Percentiles rank a stretch among this genome's conserved stretches.
Evolutionary conservation across 1,140 invertebrate species (phyloP).

Genomic region (Hylaeus anthracinus): DNA sequence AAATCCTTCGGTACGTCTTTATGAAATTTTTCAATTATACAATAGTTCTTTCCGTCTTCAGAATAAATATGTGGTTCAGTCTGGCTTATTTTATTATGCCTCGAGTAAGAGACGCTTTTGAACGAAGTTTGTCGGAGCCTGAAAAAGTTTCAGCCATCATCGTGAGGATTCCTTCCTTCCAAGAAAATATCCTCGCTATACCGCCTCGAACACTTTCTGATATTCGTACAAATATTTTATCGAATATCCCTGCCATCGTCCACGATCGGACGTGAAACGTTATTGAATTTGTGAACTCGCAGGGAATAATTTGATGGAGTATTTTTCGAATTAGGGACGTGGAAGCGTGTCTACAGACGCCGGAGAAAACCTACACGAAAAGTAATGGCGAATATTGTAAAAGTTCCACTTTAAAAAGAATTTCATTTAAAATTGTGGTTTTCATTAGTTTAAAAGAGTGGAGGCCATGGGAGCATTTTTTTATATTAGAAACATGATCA

Average conservation of each 20-base stretch:
- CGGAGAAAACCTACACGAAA: neutral
- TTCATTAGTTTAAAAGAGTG: no score
- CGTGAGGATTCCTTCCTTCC: neutral
- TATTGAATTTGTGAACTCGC: constrained; percentile 29
- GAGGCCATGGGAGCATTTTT: no score
- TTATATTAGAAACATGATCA: no score
- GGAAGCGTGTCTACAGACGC: neutral
- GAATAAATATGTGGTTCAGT: neutral
- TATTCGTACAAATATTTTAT: constrained; percentile 46
- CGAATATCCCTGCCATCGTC: neutral
- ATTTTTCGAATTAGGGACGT: constrained; percentile 8
- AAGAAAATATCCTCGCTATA: constrained; percentile 23
- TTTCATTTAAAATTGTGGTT: no score
- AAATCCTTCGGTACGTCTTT: neutral
- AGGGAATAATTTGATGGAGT: constrained; percentile 4
- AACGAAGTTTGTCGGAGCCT: neutral
- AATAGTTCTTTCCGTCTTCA: neutral
- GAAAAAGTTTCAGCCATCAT: constrained; percentile 1
- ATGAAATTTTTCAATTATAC: neutral
- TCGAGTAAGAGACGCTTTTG: neutral
- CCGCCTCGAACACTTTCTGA: constrained; percentile 10
- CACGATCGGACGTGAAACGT: constrained; percentile 2
- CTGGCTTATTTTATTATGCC: neutral
- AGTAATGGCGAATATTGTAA: neutral
- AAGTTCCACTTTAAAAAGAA: no score